Evolutionary conservation across 2,888 invertebrate genomes (phyloP).

Genomic region (Eretmocerus hayati): DNA sequence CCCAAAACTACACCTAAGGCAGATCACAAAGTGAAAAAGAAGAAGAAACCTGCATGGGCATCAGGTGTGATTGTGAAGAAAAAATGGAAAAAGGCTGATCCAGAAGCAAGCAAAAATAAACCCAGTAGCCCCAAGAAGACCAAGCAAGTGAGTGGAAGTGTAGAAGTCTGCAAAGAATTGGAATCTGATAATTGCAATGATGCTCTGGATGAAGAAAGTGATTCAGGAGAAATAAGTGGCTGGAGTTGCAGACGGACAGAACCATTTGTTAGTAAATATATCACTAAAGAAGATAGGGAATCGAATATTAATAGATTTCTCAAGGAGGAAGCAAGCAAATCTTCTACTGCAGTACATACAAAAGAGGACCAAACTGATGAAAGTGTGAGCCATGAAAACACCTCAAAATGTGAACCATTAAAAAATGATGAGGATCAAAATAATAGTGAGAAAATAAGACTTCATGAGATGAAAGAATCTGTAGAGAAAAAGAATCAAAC

Average conservation of each 20-base stretch:
- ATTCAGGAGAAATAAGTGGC: not conserved
- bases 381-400: not conserved
- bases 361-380: constrained; percentile 1
- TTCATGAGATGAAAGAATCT: not conserved
- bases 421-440: not conserved
- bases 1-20: constrained; percentile 8
- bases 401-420: not conserved
- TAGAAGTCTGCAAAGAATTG: not conserved
- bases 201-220: not conserved
- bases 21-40: constrained; percentile 7
- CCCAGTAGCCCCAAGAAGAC: not conserved
- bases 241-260: constrained; percentile 19
- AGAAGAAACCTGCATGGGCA: constrained; percentile 10
- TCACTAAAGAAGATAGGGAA: constrained; percentile 14
- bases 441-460: not conserved
- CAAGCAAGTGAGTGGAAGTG: not conserved
- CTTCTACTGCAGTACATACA: not conserved
- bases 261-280: constrained; percentile 19
- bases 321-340: constrained; percentile 1
- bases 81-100: no score
- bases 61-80: constrained; percentile 5
- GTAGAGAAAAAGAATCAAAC: not conserved
- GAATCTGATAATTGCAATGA: not conserved
- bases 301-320: constrained; percentile 12
- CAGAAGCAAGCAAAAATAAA: no score